Base-by-base conservation (phyloP, 1,140 invertebrate genomes). In the Carcinoscorpius rotundicauda region DNA sequence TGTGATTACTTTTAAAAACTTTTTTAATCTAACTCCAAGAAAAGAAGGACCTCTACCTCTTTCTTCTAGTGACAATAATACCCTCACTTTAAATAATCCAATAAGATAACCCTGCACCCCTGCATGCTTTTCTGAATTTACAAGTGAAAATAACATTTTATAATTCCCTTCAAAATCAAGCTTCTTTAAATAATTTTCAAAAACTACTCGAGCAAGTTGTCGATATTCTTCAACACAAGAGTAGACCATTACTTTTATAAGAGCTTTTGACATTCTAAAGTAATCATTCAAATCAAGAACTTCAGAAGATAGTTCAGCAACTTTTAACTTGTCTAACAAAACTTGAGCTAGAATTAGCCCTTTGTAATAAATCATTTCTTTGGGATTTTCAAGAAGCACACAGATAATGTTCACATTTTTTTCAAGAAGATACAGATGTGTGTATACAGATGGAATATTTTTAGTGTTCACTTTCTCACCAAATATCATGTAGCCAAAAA, bases 401-500 rank as follows among this genome's bases (percentile, higher is more conserved):
- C 49, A n/a, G 0, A 64, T 58, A 11, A 62, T 64, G 52, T 61
- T 61, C 9, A 67, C 5, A 29, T 61, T 49, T 4, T 10, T 11
- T 4, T 51, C 48, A 58, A 67, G 64, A 1, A 61, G 3, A 52
- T 58, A 64, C 11, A 48, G 8, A 9, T 61, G 66, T 8, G 56
- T 64, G 49, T 61, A 67, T 3, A 67, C 63, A 52, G 58, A 62
- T 29, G 66, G 66, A 9, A 61, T 62, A 52, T 50, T 64, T 51
- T 64, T 51, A 6, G 51, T 6, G 4, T 60, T 51, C n/a, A 67
- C 6, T 10, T 64, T 61, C 62, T 67, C 66, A 57, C 57, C 62
- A 61, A 67, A 67, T 29, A 67, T 58, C n/a, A 67, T 50, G 48
- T 67, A 67, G 0, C 62, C 49, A 8, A 67, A 53, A 62, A 64